A percentile compares a stretch with the other conserved stretches of the same genome.
phyloP scores from a whole-genome alignment of 2,113 vertebrate genomes.

The Tapirus terrestris region DNA sequence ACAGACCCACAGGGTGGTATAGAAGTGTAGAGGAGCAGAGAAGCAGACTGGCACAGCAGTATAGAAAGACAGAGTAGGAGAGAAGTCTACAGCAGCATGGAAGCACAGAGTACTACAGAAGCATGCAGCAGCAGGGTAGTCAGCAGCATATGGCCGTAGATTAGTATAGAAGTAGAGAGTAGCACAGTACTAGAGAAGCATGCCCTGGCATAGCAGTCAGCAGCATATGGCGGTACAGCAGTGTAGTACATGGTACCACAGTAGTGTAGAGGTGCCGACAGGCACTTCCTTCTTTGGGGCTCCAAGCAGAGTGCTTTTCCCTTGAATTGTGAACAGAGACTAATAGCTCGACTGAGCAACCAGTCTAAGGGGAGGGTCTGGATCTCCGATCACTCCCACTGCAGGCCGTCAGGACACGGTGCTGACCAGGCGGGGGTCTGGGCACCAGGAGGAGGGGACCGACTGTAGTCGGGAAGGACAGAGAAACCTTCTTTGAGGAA shows the following conservation, averaged over 20 bases:
- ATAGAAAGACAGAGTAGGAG: background rate
- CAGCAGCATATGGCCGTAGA: background rate
- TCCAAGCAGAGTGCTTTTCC: background rate
- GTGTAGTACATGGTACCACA: background rate
- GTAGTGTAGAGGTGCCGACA: rapidly evolving
- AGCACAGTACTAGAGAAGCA: background rate
- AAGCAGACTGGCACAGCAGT: background rate
- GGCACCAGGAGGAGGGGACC: background rate
- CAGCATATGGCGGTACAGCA: background rate
- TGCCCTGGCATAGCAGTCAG: rapidly evolving
- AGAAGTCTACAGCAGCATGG: rapidly evolving
- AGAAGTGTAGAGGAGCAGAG: background rate
- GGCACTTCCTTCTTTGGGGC: background rate
- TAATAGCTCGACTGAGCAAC: background rate
- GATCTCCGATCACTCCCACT: too few relatives aligned
- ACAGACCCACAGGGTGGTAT: too few relatives aligned
- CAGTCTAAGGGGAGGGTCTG: background rate
- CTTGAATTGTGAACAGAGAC: background rate
- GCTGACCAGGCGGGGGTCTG: background rate
- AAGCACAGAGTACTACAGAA: background rate
- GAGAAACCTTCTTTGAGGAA: background rate
- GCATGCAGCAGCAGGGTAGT: too few relatives aligned
- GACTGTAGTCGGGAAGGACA: background rate
- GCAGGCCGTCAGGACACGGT: background rate
- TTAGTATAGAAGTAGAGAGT: background rate